Evolutionary conservation across 1,140 invertebrate genomes (phyloP).

Genomic region (Drosophila hydei): DNA sequence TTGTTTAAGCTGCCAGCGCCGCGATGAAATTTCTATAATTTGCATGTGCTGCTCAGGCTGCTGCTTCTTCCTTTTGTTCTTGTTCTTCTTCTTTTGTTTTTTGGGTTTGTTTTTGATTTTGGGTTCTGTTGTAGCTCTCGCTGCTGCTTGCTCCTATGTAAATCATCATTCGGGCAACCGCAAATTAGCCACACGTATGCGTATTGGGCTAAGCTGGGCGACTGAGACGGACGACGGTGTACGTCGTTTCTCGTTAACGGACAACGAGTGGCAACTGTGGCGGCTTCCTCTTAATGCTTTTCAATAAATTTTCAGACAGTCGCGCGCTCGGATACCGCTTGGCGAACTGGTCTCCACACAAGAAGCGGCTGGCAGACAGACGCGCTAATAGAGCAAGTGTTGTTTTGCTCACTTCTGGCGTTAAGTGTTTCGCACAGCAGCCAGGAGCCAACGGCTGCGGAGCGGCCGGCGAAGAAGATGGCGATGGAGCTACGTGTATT

Average conservation of each 20-base stretch:
- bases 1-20: conserved; percentile 51
- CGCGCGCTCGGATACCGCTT: neutral
- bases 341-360: neutral
- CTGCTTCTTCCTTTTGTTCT: neutral
- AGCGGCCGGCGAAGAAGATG: neutral
- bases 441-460: neutral
- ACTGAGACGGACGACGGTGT: neutral
- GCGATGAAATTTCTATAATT: conserved; percentile 77
- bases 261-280: conserved; percentile 1
- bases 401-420: conserved; percentile 83
- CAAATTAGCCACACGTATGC: conserved; percentile 78
- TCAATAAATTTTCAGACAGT: conserved; percentile 70
- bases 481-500: conserved; percentile 11
- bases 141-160: conserved; percentile 59
- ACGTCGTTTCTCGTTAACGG: conserved; percentile 65
- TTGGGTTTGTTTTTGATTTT: conserved; percentile 4
- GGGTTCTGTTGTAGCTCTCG: neutral
- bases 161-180: conserved; percentile 68
- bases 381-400: conserved; percentile 83
- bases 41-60: conserved; percentile 51
- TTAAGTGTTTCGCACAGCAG: conserved; percentile 79
- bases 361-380: conserved; percentile 26
- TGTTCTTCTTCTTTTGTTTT: conserved; percentile 4
- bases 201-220: conserved; percentile 11
- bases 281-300: conserved; percentile 61